Evolutionary conservation across 2,888 invertebrate genomes (phyloP).

Genomic region (Eilema depressum): DNA sequence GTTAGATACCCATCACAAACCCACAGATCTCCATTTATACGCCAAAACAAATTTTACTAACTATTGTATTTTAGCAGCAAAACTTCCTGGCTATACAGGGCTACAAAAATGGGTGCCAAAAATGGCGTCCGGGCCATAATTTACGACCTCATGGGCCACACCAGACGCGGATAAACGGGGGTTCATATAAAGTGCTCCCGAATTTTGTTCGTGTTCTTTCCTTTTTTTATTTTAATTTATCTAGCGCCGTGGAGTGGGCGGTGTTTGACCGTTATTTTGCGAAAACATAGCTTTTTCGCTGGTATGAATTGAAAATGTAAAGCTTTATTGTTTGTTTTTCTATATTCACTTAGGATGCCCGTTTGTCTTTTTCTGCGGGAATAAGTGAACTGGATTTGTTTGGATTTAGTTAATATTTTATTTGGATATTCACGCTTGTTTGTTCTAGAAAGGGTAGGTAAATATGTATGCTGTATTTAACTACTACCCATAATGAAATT

Average conservation of each 20-base stretch:
- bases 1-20: conserved; percentile 1
- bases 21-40: conserved; percentile 10
- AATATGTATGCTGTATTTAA: no score
- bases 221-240: conserved; percentile 72
- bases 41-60: conserved; percentile 35
- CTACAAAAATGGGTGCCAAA: conserved; percentile 63
- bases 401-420: not conserved
- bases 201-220: conserved; percentile 54
- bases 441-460: not conserved
- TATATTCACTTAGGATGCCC: conserved; percentile 5
- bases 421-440: not conserved
- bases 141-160: conserved; percentile 60
- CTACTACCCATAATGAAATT: no score
- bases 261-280: conserved; percentile 48
- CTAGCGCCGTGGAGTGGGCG: conserved; percentile 61
- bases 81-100: conserved; percentile 52
- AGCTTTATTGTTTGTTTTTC: conserved; percentile 14
- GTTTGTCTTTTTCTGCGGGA: not conserved
- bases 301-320: conserved; percentile 45
- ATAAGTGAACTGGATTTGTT: not conserved
- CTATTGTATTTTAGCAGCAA: conserved; percentile 56
- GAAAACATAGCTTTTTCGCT: conserved; percentile 45
- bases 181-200: conserved; percentile 65
- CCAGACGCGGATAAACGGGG: conserved; percentile 63
- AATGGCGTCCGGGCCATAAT: conserved; percentile 59